These are phyloP conservation scores for Rhopilema esculentum DNA, from an alignment of 30 jellyfish, hydroid and myxozoan genomes.

Conservation along the genomic window DNA sequence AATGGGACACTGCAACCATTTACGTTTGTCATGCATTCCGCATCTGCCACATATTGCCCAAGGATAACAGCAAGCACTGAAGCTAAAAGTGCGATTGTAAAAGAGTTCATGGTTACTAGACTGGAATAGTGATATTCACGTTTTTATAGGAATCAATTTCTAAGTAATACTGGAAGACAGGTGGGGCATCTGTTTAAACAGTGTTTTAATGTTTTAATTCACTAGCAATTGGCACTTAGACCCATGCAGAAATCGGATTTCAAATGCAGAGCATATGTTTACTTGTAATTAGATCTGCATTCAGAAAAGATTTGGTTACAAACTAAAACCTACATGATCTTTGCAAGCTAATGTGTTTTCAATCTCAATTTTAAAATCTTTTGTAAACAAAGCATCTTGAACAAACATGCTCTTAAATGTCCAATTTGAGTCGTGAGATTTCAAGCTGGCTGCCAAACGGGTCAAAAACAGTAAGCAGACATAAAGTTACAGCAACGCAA, in stretches of 20 bases:
- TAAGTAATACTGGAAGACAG: too few species aligned
- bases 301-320: neutral
- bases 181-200: neutral
- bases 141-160: too few species aligned
- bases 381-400: neutral
- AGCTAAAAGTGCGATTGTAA: neutral
- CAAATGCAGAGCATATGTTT: neutral
- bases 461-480: too few species aligned
- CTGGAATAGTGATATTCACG: too few species aligned
- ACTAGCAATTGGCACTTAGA: neutral
- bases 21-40: conserved; percentile 40
- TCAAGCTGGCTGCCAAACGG: too few species aligned
- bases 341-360: too few species aligned
- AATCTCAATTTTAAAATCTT: too few species aligned
- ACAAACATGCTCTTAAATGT: neutral
- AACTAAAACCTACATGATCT: neutral
- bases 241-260: neutral
- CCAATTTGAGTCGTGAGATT: too few species aligned
- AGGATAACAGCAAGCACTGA: neutral
- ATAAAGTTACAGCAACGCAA: neutral
- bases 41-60: neutral
- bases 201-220: neutral
- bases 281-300: neutral
- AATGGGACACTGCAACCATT: conserved; percentile 66
- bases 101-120: neutral